A percentile compares a stretch with the other conserved stretches of the same genome.
Conservation (phyloP, 2,797 vertebrate species). For the Dromococcyx pavoninus region DNA sequence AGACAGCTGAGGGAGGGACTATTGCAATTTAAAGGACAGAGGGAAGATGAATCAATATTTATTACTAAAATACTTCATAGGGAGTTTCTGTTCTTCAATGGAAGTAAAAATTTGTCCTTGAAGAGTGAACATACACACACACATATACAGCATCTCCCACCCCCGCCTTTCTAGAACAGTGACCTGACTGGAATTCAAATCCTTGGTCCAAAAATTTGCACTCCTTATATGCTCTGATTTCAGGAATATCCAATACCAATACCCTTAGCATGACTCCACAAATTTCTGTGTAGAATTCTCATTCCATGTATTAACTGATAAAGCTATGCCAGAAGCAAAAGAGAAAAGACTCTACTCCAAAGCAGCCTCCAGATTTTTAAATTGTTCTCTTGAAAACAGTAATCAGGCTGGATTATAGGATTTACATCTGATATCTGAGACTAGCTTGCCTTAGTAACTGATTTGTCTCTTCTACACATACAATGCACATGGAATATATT, state of each 20-base stretch:
- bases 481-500: accelerated
- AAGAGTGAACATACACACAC: no score
- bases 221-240: not conserved
- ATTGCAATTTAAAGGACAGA: conserved; percentile 3
- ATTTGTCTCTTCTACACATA: not conserved
- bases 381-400: not conserved
- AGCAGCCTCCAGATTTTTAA: not conserved
- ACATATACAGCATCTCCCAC: no score
- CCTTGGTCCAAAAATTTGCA: not conserved
- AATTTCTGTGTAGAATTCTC: not conserved
- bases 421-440: not conserved
- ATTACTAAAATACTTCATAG: not conserved
- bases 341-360: not conserved
- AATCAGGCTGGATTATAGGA: not conserved
- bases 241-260: conserved; percentile 41
- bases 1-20: not conserved
- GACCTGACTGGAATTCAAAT: conserved; percentile 39
- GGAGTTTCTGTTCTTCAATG: conserved; percentile 2
- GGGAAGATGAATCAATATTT: conserved; percentile 43
- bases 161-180: not conserved
- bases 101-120: conserved; percentile 41
- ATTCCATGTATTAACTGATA: not conserved
- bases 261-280: not conserved
- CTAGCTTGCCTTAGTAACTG: not conserved
- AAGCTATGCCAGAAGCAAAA: not conserved